Conservation (phyloP, 2,113 vertebrate genomes). For the Brevimyrus niger region DNA sequence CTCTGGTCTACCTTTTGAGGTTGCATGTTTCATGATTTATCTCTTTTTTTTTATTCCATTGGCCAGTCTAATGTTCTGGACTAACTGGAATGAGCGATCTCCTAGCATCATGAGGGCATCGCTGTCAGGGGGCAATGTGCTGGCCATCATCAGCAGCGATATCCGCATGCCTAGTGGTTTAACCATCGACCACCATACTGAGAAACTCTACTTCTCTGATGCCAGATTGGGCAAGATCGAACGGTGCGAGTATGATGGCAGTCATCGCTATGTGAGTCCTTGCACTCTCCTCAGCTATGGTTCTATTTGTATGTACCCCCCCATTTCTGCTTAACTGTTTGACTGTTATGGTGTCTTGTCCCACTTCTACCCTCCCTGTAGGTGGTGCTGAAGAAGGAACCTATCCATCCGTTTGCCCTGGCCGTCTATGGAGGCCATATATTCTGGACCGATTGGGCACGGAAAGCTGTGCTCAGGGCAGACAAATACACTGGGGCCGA, state of each 20-base stretch:
- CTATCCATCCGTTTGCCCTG: slow-evolving; percentile 89
- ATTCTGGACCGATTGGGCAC: slow-evolving; percentile 98
- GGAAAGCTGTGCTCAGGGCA: slow-evolving; percentile 83
- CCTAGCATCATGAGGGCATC: slow-evolving; percentile 95
- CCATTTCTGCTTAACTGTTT: slow-evolving; percentile 16
- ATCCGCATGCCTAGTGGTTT: slow-evolving; percentile 91
- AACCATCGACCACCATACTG: slow-evolving; percentile 87
- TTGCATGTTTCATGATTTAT: not conserved
- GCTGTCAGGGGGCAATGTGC: slow-evolving; percentile 79
- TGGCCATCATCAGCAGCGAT: slow-evolving; percentile 87
- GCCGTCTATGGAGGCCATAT: slow-evolving; percentile 91
- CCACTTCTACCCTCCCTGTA: slow-evolving; percentile 40
- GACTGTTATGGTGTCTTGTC: not conserved
- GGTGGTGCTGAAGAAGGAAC: slow-evolving; percentile 89
- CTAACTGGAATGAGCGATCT: slow-evolving; percentile 94
- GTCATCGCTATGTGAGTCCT: slow-evolving; percentile 78
- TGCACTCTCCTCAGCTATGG: not conserved
- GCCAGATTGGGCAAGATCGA: slow-evolving; percentile 95
- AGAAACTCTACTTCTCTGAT: slow-evolving; percentile 95
- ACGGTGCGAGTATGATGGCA: slow-evolving; percentile 90
- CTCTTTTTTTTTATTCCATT: not conserved
- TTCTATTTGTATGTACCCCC: not conserved
- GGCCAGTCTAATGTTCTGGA: slow-evolving; percentile 73
- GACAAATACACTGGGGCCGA: slow-evolving; percentile 88
- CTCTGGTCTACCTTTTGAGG: not conserved